phyloP scores from a whole-genome alignment of 2,888 invertebrate genomes.

The Ctena decussata region DNA sequence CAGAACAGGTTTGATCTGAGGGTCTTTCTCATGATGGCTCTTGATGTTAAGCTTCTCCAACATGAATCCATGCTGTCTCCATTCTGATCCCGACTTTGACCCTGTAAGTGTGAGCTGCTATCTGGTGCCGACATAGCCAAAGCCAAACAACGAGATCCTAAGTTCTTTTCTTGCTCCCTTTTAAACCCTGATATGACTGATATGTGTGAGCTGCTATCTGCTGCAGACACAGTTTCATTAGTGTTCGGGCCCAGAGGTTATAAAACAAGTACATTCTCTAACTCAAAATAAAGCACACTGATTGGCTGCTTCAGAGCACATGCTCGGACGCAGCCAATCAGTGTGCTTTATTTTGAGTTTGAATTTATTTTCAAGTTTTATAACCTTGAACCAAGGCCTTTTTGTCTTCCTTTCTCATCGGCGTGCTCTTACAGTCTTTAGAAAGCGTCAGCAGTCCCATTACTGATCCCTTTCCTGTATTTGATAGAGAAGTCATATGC shows the following conservation, averaged over 20 bases:
- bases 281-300: too few relatives aligned
- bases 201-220: conserved; percentile 1
- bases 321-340: too few relatives aligned
- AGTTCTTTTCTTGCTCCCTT: neutral
- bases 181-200: neutral
- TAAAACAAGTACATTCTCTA: too few relatives aligned
- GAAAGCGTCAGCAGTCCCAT: neutral
- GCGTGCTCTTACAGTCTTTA: neutral
- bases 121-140: neutral
- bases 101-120: neutral
- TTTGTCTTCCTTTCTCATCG: too few relatives aligned
- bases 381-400: too few relatives aligned
- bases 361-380: too few relatives aligned
- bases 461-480: neutral
- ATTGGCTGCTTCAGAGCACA: too few relatives aligned
- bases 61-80: neutral
- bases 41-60: neutral
- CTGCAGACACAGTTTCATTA: neutral
- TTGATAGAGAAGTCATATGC: neutral
- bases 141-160: neutral
- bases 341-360: neutral
- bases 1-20: neutral
- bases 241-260: neutral
- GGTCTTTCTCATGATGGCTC: neutral
- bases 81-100: neutral